Conservation (phyloP, 1,140 invertebrate species). For the Brachionus manjavacas region DNA sequence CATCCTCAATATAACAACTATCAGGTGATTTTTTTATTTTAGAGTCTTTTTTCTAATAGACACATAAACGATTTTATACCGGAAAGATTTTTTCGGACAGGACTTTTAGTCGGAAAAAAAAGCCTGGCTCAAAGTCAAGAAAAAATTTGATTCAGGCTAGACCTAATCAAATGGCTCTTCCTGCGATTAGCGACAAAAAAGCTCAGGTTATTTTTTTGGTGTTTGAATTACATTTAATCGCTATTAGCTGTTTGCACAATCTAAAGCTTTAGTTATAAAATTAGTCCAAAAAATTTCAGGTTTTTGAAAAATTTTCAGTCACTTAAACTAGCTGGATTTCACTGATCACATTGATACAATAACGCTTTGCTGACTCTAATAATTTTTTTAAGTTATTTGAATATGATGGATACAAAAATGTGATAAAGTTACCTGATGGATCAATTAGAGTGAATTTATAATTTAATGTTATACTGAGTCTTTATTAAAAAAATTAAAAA, state of each 20-base stretch:
- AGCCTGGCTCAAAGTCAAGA: background rate
- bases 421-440: slow-evolving; percentile 4
- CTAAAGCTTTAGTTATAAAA: background rate
- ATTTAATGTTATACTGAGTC: background rate
- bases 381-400: background rate
- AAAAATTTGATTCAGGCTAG: background rate
- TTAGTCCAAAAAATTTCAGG: too few relatives aligned
- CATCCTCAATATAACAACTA: background rate
- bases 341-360: background rate
- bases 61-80: background rate
- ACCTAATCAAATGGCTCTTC: background rate
- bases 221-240: background rate
- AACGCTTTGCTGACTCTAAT: background rate
- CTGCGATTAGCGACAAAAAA: background rate
- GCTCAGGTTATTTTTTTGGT: background rate
- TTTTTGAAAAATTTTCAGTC: background rate
- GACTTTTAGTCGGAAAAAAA: background rate
- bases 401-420: slow-evolving; percentile 8
- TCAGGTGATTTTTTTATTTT: background rate
- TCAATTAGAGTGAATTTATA: slow-evolving; percentile 2
- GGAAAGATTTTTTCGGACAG: slow-evolving; percentile 7
- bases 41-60: background rate
- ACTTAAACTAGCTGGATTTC: background rate
- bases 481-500: background rate
- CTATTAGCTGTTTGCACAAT: background rate